phyloP scores from a whole-genome alignment of 2,888 invertebrate species.

The Folsomia candida region DNA sequence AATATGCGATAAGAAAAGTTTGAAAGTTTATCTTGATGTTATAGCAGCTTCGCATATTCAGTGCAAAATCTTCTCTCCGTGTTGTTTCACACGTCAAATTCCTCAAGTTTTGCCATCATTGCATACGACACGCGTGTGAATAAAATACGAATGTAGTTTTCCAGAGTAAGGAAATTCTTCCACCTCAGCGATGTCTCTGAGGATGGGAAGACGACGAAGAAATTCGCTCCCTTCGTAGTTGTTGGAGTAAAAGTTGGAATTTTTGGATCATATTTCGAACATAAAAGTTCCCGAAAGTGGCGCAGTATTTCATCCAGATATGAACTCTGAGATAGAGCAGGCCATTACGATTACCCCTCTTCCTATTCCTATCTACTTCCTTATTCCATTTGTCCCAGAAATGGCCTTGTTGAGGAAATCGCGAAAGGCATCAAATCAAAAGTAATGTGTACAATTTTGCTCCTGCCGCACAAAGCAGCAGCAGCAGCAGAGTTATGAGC shows the following conservation, averaged over 20 bases:
- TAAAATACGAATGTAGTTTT: neutral
- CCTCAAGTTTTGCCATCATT: constrained; percentile 30
- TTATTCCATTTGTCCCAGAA: constrained; percentile 1
- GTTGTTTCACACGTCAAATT: neutral
- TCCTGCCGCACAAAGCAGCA: neutral
- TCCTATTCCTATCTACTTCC: neutral
- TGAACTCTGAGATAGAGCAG: neutral
- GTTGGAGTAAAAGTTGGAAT: constrained; percentile 5
- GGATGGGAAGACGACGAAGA: too few relatives aligned
- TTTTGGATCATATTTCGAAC: neutral
- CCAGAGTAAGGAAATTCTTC: too few relatives aligned
- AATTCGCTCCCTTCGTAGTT: neutral
- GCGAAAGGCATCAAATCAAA: neutral
- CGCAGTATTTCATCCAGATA: constrained; percentile 8
- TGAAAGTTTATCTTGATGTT: too few relatives aligned
- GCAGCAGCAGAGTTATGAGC: neutral
- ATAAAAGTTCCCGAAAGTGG: constrained; percentile 9
- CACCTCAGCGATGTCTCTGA: neutral
- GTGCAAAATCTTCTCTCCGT: neutral
- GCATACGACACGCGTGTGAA: constrained; percentile 41
- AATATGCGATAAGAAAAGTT: too few relatives aligned
- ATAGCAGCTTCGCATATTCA: too few relatives aligned
- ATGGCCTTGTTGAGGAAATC: neutral
- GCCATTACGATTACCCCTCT: constrained; percentile 3
- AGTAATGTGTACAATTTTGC: neutral